Evolutionary conservation across 1,140 invertebrate genomes (phyloP).

Genomic region (Drosophila watanabei): DNA sequence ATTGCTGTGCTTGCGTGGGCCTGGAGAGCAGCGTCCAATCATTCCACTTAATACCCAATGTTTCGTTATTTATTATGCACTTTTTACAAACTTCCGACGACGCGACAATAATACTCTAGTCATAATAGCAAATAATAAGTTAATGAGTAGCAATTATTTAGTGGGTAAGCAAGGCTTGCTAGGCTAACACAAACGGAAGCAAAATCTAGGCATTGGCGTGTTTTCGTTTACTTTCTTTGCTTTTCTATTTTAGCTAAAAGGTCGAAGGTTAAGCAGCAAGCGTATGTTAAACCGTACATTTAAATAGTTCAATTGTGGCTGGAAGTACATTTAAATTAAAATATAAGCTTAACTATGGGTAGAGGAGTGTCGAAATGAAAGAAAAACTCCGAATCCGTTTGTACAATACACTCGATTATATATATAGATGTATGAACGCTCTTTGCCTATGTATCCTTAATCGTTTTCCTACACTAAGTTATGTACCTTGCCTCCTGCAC

Average conservation of each 20-base stretch:
- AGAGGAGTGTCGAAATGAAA: conserved; percentile 43
- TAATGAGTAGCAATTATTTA: conserved; percentile 64
- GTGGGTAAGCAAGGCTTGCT: conserved; percentile 64
- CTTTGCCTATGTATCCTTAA: conserved; percentile 11
- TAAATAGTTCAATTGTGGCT: conserved; percentile 70
- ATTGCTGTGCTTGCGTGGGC: conserved; percentile 17
- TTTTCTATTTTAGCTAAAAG: conserved; percentile 39
- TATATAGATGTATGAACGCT: conserved; percentile 34
- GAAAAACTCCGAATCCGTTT: conserved; percentile 40
- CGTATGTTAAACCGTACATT: conserved; percentile 41
- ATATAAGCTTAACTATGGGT: conserved; percentile 37
- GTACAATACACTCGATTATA: conserved; percentile 62
- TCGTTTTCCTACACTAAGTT: conserved; percentile 26
- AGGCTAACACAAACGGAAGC: conserved; percentile 45
- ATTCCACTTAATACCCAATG: conserved; percentile 54
- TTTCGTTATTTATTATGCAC: conserved; percentile 64
- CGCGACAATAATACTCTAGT: conserved; percentile 59
- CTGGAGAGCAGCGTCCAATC: conserved; percentile 33
- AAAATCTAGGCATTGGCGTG: conserved; percentile 39
- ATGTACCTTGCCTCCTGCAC: conserved; percentile 48
- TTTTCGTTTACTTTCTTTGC: background rate
- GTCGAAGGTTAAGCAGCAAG: conserved; percentile 63
- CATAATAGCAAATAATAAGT: conserved; percentile 75
- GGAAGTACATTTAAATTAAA: conserved; percentile 69
- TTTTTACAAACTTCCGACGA: conserved; percentile 64